A percentile compares a stretch with the other conserved stretches of the same genome.
Evolutionary conservation across 2,888 invertebrate species (phyloP).

Genomic region (Lasioglossum oenotherae): DNA sequence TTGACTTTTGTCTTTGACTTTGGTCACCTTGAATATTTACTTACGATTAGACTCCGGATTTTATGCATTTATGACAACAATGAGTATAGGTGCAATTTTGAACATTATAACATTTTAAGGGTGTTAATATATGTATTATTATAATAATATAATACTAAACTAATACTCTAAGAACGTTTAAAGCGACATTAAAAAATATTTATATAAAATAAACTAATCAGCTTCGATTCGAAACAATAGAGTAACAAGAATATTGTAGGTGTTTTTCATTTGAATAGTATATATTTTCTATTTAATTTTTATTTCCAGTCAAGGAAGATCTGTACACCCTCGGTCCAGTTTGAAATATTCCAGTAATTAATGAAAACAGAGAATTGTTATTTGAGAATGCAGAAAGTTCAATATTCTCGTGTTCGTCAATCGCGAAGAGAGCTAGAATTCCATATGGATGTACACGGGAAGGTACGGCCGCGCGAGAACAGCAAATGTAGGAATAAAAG

Average conservation of each 20-base stretch:
- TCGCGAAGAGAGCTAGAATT: background rate
- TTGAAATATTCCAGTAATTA: background rate
- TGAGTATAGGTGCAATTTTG: too few species aligned
- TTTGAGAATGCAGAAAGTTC: background rate
- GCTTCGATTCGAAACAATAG: too few species aligned
- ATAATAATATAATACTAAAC: too few species aligned
- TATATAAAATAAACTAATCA: too few species aligned
- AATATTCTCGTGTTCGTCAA: conserved; percentile 4
- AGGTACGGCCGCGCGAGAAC: background rate
- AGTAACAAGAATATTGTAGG: background rate
- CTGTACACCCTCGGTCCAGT: background rate
- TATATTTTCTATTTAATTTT: background rate
- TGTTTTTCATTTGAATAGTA: background rate
- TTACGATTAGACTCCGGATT: too few species aligned
- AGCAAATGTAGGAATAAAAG: conserved; percentile 46
- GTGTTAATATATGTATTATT: too few species aligned
- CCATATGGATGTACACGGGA: conserved; percentile 1
- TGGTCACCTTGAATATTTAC: too few species aligned
- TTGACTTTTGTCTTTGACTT: too few species aligned
- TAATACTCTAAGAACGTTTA: too few species aligned
- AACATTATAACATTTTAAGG: too few species aligned
- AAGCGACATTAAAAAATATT: too few species aligned
- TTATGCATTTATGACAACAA: too few species aligned
- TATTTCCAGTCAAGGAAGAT: background rate
- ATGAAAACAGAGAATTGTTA: background rate